These are phyloP conservation scores for Genyomyrus donnyi DNA, from an alignment of 2,113 vertebrate genomes.

Conservation along the genomic window DNA sequence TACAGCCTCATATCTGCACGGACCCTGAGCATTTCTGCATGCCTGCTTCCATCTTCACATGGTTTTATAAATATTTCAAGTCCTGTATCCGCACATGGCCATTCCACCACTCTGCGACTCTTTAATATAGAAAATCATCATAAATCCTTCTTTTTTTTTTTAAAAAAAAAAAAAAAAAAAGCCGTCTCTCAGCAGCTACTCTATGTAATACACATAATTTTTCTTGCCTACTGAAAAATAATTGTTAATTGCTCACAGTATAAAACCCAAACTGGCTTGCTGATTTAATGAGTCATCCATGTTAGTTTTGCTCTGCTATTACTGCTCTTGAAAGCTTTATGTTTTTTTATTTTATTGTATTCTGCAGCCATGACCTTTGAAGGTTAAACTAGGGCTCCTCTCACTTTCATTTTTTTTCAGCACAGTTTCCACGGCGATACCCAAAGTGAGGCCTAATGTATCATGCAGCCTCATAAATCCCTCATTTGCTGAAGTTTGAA, in stretches of 20 bases:
- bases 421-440: slow-evolving; percentile 20
- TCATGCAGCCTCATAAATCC: slow-evolving; percentile 25
- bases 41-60: background rate
- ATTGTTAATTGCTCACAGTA: background rate
- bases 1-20: background rate
- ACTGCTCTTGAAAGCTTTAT: background rate
- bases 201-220: background rate
- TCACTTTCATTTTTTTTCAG: slow-evolving; percentile 9
- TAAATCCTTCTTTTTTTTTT: background rate
- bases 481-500: slow-evolving; percentile 15
- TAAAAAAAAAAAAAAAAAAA: fast-evolving
- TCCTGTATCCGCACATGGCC: background rate
- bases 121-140: background rate
- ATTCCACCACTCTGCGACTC: background rate
- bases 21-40: background rate
- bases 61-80: background rate
- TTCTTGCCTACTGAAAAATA: background rate
- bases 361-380: background rate
- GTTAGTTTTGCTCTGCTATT: background rate
- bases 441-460: slow-evolving; percentile 22
- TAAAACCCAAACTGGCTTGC: background rate
- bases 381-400: background rate
- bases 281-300: slow-evolving; percentile 3
- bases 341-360: background rate
- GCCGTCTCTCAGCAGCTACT: background rate